These are phyloP conservation scores for Holothuria glaberrima DNA, from an alignment of 35 echinoderm and acorn worm genomes.

Conservation along the genomic window DNA sequence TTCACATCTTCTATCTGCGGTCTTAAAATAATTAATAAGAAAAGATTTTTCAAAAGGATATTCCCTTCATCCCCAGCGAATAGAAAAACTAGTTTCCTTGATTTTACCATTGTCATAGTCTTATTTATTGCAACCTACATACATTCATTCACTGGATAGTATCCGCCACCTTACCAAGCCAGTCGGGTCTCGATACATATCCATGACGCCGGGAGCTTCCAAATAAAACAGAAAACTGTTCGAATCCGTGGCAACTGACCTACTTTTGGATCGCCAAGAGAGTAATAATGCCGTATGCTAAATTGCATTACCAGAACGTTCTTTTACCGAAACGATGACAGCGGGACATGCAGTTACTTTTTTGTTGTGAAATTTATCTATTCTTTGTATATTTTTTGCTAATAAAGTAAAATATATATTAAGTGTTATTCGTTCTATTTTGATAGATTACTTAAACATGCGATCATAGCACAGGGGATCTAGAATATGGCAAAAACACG, in stretches of 20 bases:
- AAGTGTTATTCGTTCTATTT: too few relatives aligned
- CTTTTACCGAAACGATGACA: not conserved
- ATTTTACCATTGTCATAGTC: conserved; percentile 2
- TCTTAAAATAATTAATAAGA: conserved; percentile 41
- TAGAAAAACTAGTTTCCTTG: conserved; percentile 37
- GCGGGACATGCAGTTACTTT: conserved; percentile 7
- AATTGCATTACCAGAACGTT: conserved; percentile 39
- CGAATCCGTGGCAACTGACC: conserved; percentile 22
- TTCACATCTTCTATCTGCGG: not conserved
- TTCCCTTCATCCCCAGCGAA: conserved; percentile 25
- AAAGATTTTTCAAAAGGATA: not conserved
- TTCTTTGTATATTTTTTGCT: conserved; percentile 5
- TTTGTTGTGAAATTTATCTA: conserved; percentile 29
- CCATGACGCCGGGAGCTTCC: conserved; percentile 1
- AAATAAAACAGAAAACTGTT: not conserved
- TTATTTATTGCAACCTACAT: conserved; percentile 42
- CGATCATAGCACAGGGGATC: too few relatives aligned
- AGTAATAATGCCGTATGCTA: conserved; percentile 13
- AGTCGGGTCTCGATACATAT: conserved; percentile 32
- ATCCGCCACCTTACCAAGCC: conserved; percentile 34
- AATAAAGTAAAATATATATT: too few relatives aligned
- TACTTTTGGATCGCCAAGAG: conserved; percentile 42
- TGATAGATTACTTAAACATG: too few relatives aligned
- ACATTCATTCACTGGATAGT: not conserved
- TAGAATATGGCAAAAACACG: too few relatives aligned